Base-by-base conservation (phyloP, 2,113 vertebrate genomes). In the Myotis brandtii region DNA sequence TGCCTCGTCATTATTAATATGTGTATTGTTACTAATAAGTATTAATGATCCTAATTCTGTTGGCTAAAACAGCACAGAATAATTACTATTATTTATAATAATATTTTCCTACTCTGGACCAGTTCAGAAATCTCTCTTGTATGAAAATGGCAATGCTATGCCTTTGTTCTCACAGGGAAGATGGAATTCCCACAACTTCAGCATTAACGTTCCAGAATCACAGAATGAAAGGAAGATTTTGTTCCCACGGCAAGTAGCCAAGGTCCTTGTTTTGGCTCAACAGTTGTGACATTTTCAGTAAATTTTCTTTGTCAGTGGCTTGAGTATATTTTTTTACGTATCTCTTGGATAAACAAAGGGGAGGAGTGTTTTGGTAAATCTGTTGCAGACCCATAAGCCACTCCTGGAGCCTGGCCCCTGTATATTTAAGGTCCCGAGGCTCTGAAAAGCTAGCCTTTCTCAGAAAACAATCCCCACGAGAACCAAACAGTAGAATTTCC, bases 11-110 rank as follows among this genome's bases (percentile, higher is more conserved):
- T 75, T 87, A 54, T 77, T 83, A 89, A 91, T 86, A 88, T 69
- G 37, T 72, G 43, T 72, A 34, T 95, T 93, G 73, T 91, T 86
- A 94, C 93, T 95, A 96, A 85, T 92, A 81, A 91, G 34, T 89
- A 91, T 95, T 94, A 96, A 96, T 91, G 92, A 67, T 50, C 43
- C 81, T 95, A 92, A 96, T 96, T 90, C 66, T 95, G 54, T 91
- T 95, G 93, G 86, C 50, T 79, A 76, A 88, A 95, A 88, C 88
- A 86, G 37, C 56, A 83, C 82, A 82, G 73, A 94, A 84, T 89
- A 95, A 95, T 94, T 83, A 80, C 92, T 95, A 20, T 92, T 95
- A 83, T 96, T 96, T 66, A n/a, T 87, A 91, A 87, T 92, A 93
- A 70, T 96, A 83, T 95, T 95, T 96, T 93, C 86, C 34, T 25